phyloP scores from a whole-genome alignment of 2,113 vertebrate species.

The Xiphophorus hellerii region DNA sequence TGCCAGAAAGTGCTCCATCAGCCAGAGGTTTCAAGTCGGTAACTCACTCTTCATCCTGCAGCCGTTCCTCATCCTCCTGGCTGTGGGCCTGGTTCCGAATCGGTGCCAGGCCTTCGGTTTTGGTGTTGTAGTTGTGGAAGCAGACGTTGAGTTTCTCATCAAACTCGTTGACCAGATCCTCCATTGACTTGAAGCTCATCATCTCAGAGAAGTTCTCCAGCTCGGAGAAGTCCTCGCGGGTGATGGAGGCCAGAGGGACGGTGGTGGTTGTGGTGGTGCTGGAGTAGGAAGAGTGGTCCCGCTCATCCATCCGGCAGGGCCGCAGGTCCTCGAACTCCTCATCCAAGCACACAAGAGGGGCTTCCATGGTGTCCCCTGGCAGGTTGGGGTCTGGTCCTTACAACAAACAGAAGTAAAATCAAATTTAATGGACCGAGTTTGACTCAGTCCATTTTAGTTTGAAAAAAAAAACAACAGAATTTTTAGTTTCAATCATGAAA shows the following conservation, averaged over 20 bases:
- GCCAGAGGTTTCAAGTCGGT: neutral
- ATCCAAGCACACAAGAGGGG: conserved; percentile 91
- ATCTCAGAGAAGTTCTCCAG: conserved; percentile 95
- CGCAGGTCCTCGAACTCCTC: conserved; percentile 93
- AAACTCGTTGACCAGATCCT: conserved; percentile 93
- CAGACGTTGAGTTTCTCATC: conserved; percentile 95
- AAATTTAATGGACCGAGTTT: conserved; percentile 14
- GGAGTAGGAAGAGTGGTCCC: conserved; percentile 79
- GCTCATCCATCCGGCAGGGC: conserved; percentile 82
- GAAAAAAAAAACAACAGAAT: too few relatives aligned
- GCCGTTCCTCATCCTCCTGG: conserved; percentile 88
- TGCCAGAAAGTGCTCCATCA: neutral
- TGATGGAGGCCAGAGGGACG: conserved; percentile 75
- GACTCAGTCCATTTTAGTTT: too few relatives aligned
- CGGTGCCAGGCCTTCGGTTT: conserved; percentile 90
- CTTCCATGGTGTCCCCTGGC: conserved; percentile 84
- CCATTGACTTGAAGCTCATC: conserved; percentile 97
- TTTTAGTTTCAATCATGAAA: neutral
- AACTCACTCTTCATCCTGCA: conserved; percentile 93
- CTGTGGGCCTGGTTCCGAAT: conserved; percentile 87
- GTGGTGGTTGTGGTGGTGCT: conserved; percentile 63
- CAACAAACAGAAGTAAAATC: neutral
- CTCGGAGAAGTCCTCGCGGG: conserved; percentile 91
- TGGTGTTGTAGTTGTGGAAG: conserved; percentile 94
- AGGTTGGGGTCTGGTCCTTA: conserved; percentile 44